Evolutionary conservation across 2,888 invertebrate genomes (phyloP).

Genomic region (Cecidostiba fungosa): DNA sequence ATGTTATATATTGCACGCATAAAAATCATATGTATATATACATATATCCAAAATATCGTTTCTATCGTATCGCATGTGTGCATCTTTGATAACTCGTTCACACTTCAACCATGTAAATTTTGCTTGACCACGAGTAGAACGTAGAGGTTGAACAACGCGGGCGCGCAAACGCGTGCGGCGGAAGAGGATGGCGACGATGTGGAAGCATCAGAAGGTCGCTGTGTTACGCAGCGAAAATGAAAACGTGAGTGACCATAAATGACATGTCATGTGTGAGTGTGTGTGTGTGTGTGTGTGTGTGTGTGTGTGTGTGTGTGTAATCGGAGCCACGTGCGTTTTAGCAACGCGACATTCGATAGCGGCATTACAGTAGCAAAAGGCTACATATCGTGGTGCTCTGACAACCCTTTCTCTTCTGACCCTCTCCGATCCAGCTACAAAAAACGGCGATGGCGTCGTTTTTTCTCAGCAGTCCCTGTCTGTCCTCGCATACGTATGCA

Average conservation of each 20-base stretch:
- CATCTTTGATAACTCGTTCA: no score
- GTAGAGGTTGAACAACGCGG: not conserved
- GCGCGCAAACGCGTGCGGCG: not conserved
- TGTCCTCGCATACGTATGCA: not conserved
- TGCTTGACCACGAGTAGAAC: conserved; percentile 31
- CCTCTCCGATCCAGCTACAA: conserved; percentile 9
- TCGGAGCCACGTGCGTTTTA: not conserved
- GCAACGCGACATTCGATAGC: not conserved
- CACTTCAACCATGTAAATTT: conserved; percentile 36
- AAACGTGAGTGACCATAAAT: not conserved
- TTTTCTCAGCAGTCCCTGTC: not conserved
- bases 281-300: not conserved
- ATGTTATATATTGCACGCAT: not conserved
- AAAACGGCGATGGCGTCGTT: not conserved
- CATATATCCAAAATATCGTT: conserved; percentile 33
- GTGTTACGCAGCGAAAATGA: conserved; percentile 6
- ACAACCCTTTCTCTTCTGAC: not conserved
- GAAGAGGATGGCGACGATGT: not conserved
- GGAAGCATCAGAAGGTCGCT: not conserved
- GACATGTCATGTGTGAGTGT: not conserved
- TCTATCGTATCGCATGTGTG: not conserved
- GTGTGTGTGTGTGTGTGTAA: not conserved
- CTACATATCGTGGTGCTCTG: not conserved
- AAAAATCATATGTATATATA: conserved; percentile 32
- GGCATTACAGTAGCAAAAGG: not conserved